Evolutionary conservation across 2,113 vertebrate species (phyloP).

Genomic region (Saiga tatarica): DNA sequence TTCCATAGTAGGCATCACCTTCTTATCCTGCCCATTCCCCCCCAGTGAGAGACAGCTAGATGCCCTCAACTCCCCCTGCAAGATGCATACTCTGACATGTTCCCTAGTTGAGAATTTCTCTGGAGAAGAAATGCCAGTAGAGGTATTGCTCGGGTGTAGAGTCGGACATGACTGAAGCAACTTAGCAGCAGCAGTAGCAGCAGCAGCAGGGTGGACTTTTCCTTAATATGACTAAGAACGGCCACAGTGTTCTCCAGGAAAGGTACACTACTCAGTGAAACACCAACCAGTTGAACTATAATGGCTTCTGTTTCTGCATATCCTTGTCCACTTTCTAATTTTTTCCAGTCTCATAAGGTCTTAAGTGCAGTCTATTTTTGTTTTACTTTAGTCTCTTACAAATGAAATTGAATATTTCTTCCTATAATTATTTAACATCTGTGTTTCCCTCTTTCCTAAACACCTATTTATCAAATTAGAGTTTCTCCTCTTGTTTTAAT

Average conservation of each 20-base stretch:
- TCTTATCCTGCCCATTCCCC: not conserved
- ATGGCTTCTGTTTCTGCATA: not conserved
- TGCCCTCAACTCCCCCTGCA: not conserved
- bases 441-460: not conserved
- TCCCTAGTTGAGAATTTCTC: not conserved
- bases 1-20: not conserved
- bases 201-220: not conserved
- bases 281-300: fast-evolving
- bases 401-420: not conserved
- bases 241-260: not conserved
- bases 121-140: not conserved
- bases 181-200: too few species aligned
- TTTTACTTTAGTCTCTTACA: not conserved
- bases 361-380: not conserved
- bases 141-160: not conserved
- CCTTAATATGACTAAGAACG: not conserved
- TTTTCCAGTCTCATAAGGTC: not conserved
- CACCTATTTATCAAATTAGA: not conserved
- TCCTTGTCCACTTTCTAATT: not conserved
- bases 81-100: not conserved
- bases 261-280: not conserved
- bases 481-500: not conserved
- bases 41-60: not conserved
- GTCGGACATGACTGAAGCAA: too few species aligned
- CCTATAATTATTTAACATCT: not conserved